A percentile compares a stretch with the other conserved stretches of the same genome.
Evolutionary conservation across 2,797 vertebrate genomes (phyloP).

Genomic region (Coreius guichenoti): DNA sequence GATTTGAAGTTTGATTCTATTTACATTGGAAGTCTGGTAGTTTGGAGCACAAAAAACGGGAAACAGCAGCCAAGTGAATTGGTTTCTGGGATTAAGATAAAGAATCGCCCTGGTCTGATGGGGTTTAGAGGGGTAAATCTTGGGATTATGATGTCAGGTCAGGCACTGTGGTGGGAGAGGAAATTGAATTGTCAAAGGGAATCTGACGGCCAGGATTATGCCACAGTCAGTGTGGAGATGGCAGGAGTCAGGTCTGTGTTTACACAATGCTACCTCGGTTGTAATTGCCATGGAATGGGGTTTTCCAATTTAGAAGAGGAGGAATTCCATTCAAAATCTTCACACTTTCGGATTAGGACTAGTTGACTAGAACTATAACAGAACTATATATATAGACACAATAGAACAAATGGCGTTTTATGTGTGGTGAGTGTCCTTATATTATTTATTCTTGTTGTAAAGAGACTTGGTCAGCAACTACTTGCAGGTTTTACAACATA

Average conservation of each 20-base stretch:
- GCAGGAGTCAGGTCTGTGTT: slow-evolving; percentile 60
- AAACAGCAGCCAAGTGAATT: slow-evolving; percentile 73
- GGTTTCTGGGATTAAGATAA: slow-evolving; percentile 83
- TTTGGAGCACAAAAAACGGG: slow-evolving; percentile 52
- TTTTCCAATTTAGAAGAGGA: slow-evolving; percentile 44
- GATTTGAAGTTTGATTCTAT: not conserved
- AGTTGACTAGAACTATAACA: no score
- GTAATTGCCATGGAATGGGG: slow-evolving; percentile 54
- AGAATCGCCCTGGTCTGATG: slow-evolving; percentile 66
- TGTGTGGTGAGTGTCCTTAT: slow-evolving; percentile 69
- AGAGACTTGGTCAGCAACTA: not conserved
- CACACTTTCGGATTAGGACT: not conserved
- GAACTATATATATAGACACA: slow-evolving; percentile 17
- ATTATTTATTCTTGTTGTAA: not conserved
- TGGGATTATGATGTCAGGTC: slow-evolving; percentile 84
- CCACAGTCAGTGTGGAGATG: slow-evolving; percentile 62
- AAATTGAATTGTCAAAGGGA: slow-evolving; percentile 76
- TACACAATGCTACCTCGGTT: slow-evolving; percentile 46
- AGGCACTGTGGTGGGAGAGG: slow-evolving; percentile 64
- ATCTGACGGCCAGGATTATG: slow-evolving; percentile 68
- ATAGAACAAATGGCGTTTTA: slow-evolving; percentile 22
- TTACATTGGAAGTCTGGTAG: not conserved
- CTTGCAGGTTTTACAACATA: not conserved
- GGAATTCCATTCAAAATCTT: slow-evolving; percentile 19
- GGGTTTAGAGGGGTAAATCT: slow-evolving; percentile 80